phyloP scores from a whole-genome alignment of 2,888 invertebrate genomes.

The Pammene aurita region DNA sequence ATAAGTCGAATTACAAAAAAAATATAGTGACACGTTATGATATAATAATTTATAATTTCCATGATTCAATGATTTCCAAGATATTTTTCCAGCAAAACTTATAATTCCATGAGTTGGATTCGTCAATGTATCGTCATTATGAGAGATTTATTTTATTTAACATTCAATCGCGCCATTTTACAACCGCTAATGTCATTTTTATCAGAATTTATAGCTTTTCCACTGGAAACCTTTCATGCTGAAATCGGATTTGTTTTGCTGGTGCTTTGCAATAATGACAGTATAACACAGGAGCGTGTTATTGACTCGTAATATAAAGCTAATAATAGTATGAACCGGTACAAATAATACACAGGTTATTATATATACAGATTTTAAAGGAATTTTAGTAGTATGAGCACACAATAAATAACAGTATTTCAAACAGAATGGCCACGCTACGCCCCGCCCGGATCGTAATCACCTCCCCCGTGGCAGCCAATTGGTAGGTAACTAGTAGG shows the following conservation, averaged over 20 bases:
- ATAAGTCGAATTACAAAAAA: no score
- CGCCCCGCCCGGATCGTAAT: no score
- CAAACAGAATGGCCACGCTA: no score
- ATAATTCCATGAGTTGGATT: not conserved
- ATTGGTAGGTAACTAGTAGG: no score
- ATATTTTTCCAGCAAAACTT: not conserved
- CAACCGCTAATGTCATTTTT: conserved; percentile 25
- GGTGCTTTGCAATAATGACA: not conserved
- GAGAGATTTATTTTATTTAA: conserved; percentile 16
- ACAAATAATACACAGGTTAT: no score
- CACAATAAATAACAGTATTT: no score
- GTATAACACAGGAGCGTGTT: not conserved
- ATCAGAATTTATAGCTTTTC: conserved; percentile 22
- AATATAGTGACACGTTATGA: no score
- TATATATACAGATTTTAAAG: no score
- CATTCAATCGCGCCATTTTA: conserved; percentile 18
- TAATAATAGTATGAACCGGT: no score
- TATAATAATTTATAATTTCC: not conserved
- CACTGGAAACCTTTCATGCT: conserved; percentile 7
- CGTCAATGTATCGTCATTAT: conserved; percentile 7
- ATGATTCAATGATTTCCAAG: not conserved
- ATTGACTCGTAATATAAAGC: no score
- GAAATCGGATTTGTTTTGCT: conserved; percentile 17
- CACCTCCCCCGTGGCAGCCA: no score
- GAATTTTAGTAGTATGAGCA: no score